Conservation (phyloP, 2,797 vertebrate genomes). For the Diceros bicornis region DNA sequence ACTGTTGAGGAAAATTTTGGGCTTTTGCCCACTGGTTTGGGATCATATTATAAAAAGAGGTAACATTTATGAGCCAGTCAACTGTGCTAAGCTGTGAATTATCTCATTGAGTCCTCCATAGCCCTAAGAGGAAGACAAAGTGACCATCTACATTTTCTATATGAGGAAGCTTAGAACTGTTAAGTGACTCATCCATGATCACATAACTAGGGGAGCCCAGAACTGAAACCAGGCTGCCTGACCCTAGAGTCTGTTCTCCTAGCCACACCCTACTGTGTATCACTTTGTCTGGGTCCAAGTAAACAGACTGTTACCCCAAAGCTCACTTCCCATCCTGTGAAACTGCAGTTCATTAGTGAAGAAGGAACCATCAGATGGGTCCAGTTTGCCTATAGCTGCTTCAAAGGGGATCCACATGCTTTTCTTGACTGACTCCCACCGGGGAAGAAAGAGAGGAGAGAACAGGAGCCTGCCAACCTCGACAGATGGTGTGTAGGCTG, state of each 20-base stretch:
- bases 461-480: conserved; percentile 75
- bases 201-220: not conserved
- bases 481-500: conserved; percentile 83
- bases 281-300: not conserved
- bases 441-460: conserved; percentile 72
- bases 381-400: conserved; percentile 37
- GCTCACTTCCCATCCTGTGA: not conserved
- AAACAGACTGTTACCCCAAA: not conserved
- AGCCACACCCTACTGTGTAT: not conserved
- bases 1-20: not conserved
- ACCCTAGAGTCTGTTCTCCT: conserved; percentile 1
- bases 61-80: not conserved
- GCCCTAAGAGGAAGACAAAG: not conserved
- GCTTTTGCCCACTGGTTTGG: not conserved
- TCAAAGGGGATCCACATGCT: conserved; percentile 37
- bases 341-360: not conserved
- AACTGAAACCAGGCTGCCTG: not conserved
- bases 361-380: not conserved
- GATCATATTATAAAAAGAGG: not conserved
- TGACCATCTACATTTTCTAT: not conserved
- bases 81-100: not conserved
- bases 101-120: conserved; percentile 5
- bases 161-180: not conserved
- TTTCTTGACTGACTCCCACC: conserved; percentile 74
- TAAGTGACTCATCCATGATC: not conserved